Percentiles rank a stretch among this genome's conserved stretches.
These are phyloP conservation scores for Busseola fusca DNA, from an alignment of 2,888 invertebrate genomes.

Conservation along the genomic window DNA sequence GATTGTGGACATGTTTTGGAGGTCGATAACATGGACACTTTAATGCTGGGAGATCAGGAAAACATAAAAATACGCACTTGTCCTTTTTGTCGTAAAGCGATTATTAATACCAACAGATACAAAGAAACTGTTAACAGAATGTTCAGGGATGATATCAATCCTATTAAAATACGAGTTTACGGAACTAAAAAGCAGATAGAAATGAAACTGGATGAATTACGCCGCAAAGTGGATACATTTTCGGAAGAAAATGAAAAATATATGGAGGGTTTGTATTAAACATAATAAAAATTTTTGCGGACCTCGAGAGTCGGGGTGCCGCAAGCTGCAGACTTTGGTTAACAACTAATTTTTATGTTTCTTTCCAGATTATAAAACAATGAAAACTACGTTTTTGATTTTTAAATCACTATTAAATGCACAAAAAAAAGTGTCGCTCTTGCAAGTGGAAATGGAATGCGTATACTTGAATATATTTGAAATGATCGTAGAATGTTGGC, in stretches of 20 bases:
- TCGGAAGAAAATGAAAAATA: conserved; percentile 29
- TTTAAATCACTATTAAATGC: conserved; percentile 48
- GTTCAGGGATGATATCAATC: conserved; percentile 78
- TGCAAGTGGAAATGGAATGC: conserved; percentile 73
- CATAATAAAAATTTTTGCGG: neutral
- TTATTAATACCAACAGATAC: conserved; percentile 89
- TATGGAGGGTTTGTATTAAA: conserved; percentile 53
- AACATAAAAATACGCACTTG: conserved; percentile 82
- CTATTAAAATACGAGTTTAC: conserved; percentile 79
- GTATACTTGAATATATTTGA: conserved; percentile 72
- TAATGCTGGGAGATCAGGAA: conserved; percentile 76
- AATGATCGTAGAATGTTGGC: conserved; percentile 70
- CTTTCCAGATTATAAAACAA: conserved; percentile 61
- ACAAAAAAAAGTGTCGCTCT: conserved; percentile 66
- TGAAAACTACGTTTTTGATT: conserved; percentile 49
- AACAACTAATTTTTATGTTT: conserved; percentile 16
- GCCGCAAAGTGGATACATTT: conserved; percentile 44
- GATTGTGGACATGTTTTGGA: conserved; percentile 88
- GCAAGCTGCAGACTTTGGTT: neutral
- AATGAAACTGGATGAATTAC: conserved; percentile 59
- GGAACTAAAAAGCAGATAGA: conserved; percentile 72
- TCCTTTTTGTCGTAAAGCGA: conserved; percentile 89
- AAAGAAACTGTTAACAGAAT: conserved; percentile 85
- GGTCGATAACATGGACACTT: conserved; percentile 80
- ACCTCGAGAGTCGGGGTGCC: neutral